Evolutionary conservation across 2,888 invertebrate species (phyloP).

Genomic region (Dromius quadrimaculatus): DNA sequence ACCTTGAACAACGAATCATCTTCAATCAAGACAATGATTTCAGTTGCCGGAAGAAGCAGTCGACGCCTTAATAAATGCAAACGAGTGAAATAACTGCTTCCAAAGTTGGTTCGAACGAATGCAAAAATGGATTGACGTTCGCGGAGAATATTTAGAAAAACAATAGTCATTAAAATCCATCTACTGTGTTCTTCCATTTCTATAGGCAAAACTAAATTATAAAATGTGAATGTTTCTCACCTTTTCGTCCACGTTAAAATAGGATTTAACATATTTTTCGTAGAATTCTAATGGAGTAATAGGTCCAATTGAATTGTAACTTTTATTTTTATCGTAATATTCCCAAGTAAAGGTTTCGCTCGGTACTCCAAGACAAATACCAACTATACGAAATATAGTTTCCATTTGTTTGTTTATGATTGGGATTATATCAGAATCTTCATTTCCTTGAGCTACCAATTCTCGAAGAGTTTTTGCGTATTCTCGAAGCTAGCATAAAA

Average conservation of each 20-base stretch:
- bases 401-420: conserved; percentile 79
- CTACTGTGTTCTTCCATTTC: no score
- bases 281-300: conserved; percentile 86
- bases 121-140: no score
- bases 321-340: conserved; percentile 86
- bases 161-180: no score
- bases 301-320: conserved; percentile 79
- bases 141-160: no score
- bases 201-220: no score
- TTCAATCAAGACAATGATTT: no score
- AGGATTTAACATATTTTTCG: conserved; percentile 79
- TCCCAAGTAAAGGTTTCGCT: conserved; percentile 84
- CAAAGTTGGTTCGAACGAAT: no score
- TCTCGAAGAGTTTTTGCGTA: conserved; percentile 80
- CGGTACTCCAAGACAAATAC: conserved; percentile 87
- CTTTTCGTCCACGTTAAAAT: conserved; percentile 86
- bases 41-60: no score
- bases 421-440: conserved; percentile 73
- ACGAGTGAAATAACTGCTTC: no score
- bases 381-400: conserved; percentile 83
- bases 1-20: no score
- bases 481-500: conserved; percentile 77
- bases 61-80: no score
- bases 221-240: conserved; percentile 67
- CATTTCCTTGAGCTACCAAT: conserved; percentile 72